Percentiles rank a stretch among this genome's conserved stretches.
Evolutionary conservation across 2,888 invertebrate species (phyloP).

Genomic region (Calliopum simillimum): DNA sequence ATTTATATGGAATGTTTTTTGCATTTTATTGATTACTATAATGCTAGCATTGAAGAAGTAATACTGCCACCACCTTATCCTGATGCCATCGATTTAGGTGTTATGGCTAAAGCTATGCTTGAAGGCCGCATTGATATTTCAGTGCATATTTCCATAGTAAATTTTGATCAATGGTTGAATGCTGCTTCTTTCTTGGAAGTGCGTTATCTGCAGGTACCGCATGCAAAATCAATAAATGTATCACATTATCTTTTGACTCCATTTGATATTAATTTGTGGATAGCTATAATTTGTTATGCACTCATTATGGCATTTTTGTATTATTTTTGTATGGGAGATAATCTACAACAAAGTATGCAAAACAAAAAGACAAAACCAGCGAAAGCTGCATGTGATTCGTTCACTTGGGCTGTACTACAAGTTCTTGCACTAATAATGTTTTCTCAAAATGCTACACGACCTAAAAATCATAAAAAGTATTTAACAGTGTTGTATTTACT

Average conservation of each 20-base stretch:
- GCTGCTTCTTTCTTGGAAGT: constrained; percentile 14
- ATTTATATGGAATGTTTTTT: no score
- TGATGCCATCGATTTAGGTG: no score
- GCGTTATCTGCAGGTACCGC: constrained; percentile 21
- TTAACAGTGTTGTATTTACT: no score
- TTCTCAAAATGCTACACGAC: constrained; percentile 21
- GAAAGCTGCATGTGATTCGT: no score
- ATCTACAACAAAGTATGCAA: no score
- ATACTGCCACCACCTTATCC: no score
- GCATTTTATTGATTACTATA: no score
- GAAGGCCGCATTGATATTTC: constrained; percentile 33
- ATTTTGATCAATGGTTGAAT: constrained; percentile 31
- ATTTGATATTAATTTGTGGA: background rate
- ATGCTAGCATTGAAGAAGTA: no score
- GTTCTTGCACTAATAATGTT: constrained; percentile 22
- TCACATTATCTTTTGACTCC: no score
- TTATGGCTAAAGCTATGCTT: constrained; percentile 21
- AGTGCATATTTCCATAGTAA: constrained; percentile 18
- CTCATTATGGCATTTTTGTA: constrained; percentile 19
- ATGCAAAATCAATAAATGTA: background rate
- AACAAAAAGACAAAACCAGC: no score
- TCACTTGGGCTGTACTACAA: constrained; percentile 24
- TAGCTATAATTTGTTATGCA: background rate
- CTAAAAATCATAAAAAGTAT: no score
- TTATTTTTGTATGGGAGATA: no score